Conservation (phyloP, 2,888 invertebrate genomes). For the Watsonalla binaria region DNA sequence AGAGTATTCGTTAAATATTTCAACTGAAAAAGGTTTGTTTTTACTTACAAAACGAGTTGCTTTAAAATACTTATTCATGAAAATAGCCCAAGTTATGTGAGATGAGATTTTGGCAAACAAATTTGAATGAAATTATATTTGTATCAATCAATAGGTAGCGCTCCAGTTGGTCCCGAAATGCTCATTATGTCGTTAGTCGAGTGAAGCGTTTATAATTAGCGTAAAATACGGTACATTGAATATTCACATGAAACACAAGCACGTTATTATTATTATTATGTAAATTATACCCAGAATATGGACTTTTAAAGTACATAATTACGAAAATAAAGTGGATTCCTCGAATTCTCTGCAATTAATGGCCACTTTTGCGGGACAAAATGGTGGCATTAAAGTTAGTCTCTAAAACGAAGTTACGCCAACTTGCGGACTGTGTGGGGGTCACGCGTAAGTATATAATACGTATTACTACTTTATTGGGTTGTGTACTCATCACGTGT, state of each 20-base stretch:
- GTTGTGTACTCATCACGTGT: not conserved
- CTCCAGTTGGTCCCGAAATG: conserved; percentile 23
- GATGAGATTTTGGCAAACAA: not conserved
- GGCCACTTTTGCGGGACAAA: not conserved
- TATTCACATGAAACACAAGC: conserved; percentile 35
- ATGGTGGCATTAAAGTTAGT: too few relatives aligned
- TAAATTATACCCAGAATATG: conserved; percentile 23
- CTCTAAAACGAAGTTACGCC: too few relatives aligned
- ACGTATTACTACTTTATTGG: not conserved
- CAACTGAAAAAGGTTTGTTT: not conserved
- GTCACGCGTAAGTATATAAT: not conserved
- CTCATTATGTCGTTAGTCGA: conserved; percentile 36
- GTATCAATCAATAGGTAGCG: conserved; percentile 6
- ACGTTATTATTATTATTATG: conserved; percentile 16
- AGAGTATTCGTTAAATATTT: not conserved
- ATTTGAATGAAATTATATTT: conserved; percentile 11
- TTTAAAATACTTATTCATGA: not conserved
- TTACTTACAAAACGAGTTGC: too few relatives aligned
- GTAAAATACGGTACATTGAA: conserved; percentile 42
- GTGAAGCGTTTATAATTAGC: conserved; percentile 45
- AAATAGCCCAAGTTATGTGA: not conserved
- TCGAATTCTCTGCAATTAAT: not conserved
- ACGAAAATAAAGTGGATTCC: not conserved
- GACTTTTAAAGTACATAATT: not conserved
- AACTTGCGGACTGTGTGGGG: too few relatives aligned